phyloP scores from a whole-genome alignment of 2,797 vertebrate species.

The Schizopygopsis malacanthus region DNA sequence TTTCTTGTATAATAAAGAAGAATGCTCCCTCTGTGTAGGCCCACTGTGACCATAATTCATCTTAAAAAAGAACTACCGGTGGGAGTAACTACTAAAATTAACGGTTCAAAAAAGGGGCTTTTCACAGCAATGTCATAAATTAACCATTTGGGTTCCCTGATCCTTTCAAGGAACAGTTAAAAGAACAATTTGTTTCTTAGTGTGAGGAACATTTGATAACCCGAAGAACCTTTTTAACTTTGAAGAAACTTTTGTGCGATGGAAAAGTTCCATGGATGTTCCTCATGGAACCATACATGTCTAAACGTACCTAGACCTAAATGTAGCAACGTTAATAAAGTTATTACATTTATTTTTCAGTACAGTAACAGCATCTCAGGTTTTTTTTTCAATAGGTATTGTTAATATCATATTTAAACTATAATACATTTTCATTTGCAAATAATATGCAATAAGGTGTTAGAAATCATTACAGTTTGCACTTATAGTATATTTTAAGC shows the following conservation, averaged over 20 bases:
- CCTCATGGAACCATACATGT: not conserved
- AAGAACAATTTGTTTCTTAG: not conserved
- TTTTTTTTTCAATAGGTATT: not conserved
- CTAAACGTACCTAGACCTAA: not conserved
- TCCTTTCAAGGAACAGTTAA: not conserved
- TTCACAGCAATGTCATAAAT: not conserved
- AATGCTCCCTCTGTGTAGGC: constrained; percentile 11
- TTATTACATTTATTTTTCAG: not conserved
- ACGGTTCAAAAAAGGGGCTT: not conserved
- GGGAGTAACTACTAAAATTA: not conserved
- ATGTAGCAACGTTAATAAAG: not conserved
- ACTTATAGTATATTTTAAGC: not conserved
- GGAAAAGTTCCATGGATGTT: not conserved
- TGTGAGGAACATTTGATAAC: not conserved
- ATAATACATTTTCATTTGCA: not conserved
- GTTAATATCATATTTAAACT: not conserved
- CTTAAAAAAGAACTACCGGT: not conserved
- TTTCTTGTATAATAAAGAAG: not conserved
- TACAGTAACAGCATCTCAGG: not conserved
- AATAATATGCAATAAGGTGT: not conserved
- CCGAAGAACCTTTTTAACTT: not conserved
- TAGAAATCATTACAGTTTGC: not conserved
- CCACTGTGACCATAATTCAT: not conserved
- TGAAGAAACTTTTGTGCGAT: not conserved
- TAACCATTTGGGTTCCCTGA: not conserved